These are phyloP conservation scores for Drosophila lutescens DNA, from an alignment of 2,888 invertebrate species.

Conservation along the genomic window DNA sequence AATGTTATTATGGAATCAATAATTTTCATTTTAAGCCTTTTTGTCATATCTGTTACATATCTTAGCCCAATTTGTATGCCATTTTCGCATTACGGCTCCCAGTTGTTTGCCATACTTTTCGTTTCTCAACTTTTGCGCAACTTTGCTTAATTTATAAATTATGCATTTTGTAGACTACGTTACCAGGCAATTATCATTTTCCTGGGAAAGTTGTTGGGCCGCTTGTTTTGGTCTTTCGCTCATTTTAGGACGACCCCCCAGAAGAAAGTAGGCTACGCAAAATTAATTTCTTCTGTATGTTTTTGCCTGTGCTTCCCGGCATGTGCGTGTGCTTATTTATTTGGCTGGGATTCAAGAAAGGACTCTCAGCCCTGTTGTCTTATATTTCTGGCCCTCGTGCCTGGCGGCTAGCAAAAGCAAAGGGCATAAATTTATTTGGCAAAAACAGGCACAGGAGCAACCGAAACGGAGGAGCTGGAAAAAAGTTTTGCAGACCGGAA, in stretches of 20 bases:
- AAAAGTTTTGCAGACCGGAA: conserved; percentile 79
- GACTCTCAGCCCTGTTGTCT: conserved; percentile 29
- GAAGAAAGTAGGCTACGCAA: conserved; percentile 65
- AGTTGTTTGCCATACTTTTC: conserved; percentile 28
- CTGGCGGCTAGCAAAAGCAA: conserved; percentile 66
- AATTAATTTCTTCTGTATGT: conserved; percentile 42
- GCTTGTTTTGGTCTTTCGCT: conserved; percentile 27
- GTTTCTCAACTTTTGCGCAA: conserved; percentile 42
- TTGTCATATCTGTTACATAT: conserved; percentile 15
- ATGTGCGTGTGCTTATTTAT: conserved; percentile 61
- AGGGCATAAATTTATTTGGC: conserved; percentile 78
- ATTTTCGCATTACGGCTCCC: conserved; percentile 11
- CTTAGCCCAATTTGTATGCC: conserved; percentile 21
- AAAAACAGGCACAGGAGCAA: conserved; percentile 50
- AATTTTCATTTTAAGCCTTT: neutral
- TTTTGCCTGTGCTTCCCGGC: conserved; percentile 25
- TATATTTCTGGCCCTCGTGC: conserved; percentile 55
- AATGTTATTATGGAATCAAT: neutral
- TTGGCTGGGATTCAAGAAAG: conserved; percentile 43
- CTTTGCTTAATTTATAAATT: conserved; percentile 78
- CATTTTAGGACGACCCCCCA: conserved; percentile 27
- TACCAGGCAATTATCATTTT: conserved; percentile 80
- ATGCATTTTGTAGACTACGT: conserved; percentile 76
- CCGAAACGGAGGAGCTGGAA: conserved; percentile 6
- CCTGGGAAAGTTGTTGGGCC: conserved; percentile 46